Percentiles rank a stretch among this genome's conserved stretches.
phyloP scores from a whole-genome alignment of 2,113 vertebrate genomes.

The Chionomys nivalis region DNA sequence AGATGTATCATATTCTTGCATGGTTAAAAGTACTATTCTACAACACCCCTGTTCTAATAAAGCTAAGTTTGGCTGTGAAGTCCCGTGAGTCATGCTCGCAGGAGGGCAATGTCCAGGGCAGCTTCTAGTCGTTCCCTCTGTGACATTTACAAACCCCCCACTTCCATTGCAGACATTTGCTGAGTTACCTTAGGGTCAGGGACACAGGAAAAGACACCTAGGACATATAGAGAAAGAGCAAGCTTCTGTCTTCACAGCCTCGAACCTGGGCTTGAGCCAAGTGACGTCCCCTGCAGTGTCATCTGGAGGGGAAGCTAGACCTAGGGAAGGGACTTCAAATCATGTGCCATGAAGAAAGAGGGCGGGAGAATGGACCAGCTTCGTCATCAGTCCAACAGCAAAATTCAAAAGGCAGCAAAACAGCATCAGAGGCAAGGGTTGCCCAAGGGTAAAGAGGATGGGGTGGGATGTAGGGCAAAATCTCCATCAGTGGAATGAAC shows the following conservation, averaged over 20 bases:
- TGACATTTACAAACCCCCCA: rapidly evolving
- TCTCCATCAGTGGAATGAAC: background rate
- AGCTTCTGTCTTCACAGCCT: background rate
- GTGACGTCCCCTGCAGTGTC: background rate
- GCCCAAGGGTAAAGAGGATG: background rate
- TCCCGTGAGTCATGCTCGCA: rapidly evolving
- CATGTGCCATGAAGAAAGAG: background rate
- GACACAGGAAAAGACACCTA: background rate
- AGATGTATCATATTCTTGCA: background rate
- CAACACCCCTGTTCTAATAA: constrained; percentile 52
- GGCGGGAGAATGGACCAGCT: rapidly evolving
- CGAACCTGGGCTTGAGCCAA: background rate
- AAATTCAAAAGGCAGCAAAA: background rate
- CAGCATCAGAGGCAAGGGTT: background rate
- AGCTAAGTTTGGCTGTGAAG: background rate
- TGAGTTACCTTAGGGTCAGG: background rate
- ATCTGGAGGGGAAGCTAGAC: background rate
- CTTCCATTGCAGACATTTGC: background rate
- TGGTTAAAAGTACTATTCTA: background rate
- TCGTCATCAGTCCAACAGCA: background rate
- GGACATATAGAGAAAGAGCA: background rate
- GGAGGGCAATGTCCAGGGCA: no score
- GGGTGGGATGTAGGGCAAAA: background rate
- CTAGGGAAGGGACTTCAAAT: background rate
- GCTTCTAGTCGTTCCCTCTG: rapidly evolving